phyloP scores from a whole-genome alignment of 2,888 invertebrate genomes.

The Phyllotreta striolata region DNA sequence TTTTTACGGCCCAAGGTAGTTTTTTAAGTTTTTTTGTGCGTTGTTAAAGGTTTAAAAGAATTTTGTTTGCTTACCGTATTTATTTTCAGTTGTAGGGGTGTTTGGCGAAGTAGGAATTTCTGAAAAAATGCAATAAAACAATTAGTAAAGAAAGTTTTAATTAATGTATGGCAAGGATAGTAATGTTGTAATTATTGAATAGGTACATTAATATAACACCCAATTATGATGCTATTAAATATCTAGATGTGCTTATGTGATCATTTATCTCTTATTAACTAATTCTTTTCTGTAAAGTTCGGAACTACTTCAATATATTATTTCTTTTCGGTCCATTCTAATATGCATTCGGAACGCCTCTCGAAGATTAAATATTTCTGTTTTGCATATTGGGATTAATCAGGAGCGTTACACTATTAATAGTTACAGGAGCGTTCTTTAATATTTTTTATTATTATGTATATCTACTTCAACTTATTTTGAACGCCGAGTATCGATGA shows the following conservation, averaged over 20 bases:
- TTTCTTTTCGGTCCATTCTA: conserved; percentile 57
- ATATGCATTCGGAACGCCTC: conserved; percentile 56
- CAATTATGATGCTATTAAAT: conserved; percentile 56
- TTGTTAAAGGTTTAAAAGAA: conserved; percentile 27
- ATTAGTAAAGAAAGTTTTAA: conserved; percentile 1
- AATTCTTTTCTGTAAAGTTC: conserved; percentile 24
- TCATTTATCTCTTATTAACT: conserved; percentile 29
- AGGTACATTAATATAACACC: conserved; percentile 40
- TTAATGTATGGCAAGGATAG: background rate
- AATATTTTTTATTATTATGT: background rate
- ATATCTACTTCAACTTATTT: background rate
- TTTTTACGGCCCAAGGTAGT: conserved; percentile 25
- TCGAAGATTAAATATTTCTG: conserved; percentile 59
- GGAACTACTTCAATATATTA: conserved; percentile 53
- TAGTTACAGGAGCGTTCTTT: conserved; percentile 32
- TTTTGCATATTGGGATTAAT: conserved; percentile 53
- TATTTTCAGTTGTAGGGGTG: conserved; percentile 54
- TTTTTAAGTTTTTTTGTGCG: conserved; percentile 32
- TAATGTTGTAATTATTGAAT: too few species aligned
- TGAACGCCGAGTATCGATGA: too few species aligned
- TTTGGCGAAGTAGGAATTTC: conserved; percentile 55
- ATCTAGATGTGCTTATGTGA: conserved; percentile 18
- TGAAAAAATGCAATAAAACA: conserved; percentile 51
- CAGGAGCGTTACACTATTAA: conserved; percentile 3
- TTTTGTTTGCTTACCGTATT: conserved; percentile 55